Evolutionary conservation across 2,888 invertebrate genomes (phyloP).

Genomic region (Chalcosyrphus nemorum): DNA sequence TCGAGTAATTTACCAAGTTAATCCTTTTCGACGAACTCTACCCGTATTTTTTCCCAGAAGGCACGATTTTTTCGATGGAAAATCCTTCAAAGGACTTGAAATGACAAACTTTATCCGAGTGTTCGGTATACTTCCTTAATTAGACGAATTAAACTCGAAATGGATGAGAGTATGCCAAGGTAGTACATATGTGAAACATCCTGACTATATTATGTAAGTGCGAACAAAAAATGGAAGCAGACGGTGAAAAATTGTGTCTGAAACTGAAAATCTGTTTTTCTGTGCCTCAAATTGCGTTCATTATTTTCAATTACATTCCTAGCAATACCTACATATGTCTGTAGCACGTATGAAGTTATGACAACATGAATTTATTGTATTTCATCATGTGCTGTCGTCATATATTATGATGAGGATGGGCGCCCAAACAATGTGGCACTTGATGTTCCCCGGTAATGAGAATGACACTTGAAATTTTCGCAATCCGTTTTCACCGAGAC

Average conservation of each 20-base stretch:
- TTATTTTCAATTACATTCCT: slow-evolving; percentile 7
- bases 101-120: not conserved
- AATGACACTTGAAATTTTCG: not conserved
- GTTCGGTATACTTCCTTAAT: not conserved
- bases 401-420: not conserved
- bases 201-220: no score
- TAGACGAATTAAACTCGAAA: not conserved
- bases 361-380: not conserved
- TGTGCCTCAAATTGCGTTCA: slow-evolving; percentile 3
- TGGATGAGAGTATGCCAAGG: not conserved
- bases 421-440: not conserved
- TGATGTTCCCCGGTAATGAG: not conserved
- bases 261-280: slow-evolving; percentile 11
- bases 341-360: not conserved
- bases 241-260: not conserved
- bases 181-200: not conserved
- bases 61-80: no score
- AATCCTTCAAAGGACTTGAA: not conserved
- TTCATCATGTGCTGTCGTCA: not conserved
- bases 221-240: not conserved
- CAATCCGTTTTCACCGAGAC: not conserved
- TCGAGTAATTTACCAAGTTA: no score
- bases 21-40: no score
- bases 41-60: no score
- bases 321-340: not conserved